Conservation (phyloP, 2,113 vertebrate genomes). For the Naja naja region DNA sequence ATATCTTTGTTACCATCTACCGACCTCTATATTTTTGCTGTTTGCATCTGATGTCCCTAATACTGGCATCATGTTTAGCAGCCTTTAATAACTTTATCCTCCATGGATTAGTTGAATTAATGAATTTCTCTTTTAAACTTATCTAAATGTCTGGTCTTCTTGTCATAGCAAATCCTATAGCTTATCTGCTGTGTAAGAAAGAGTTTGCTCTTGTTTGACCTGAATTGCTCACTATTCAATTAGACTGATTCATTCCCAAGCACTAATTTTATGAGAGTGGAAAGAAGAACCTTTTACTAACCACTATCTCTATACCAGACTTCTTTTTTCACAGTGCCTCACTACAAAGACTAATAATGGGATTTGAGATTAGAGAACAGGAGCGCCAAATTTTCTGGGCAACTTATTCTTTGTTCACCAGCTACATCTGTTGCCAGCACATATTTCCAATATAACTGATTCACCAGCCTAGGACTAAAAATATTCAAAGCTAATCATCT, state of each 20-base stretch:
- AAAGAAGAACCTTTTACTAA: neutral
- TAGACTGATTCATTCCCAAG: neutral
- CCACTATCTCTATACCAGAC: neutral
- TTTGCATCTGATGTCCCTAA: neutral
- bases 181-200: neutral
- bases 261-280: neutral
- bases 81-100: neutral
- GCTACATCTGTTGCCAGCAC: conserved; percentile 21
- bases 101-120: neutral
- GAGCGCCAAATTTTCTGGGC: neutral
- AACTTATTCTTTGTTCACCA: conserved; percentile 5
- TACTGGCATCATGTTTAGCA: neutral
- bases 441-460: conserved; percentile 44
- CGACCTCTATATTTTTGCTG: neutral
- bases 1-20: neutral
- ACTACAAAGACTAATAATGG: neutral
- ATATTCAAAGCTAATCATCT: conserved; percentile 31
- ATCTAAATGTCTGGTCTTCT: neutral
- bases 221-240: neutral
- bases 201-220: neutral
- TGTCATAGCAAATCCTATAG: neutral
- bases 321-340: neutral
- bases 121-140: neutral
- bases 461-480: conserved; percentile 27
- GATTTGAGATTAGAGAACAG: neutral